Percentiles rank a stretch among this genome's conserved stretches.
Evolutionary conservation across 2,888 invertebrate species (phyloP).

Genomic region (Zaprionus obscuricornis): DNA sequence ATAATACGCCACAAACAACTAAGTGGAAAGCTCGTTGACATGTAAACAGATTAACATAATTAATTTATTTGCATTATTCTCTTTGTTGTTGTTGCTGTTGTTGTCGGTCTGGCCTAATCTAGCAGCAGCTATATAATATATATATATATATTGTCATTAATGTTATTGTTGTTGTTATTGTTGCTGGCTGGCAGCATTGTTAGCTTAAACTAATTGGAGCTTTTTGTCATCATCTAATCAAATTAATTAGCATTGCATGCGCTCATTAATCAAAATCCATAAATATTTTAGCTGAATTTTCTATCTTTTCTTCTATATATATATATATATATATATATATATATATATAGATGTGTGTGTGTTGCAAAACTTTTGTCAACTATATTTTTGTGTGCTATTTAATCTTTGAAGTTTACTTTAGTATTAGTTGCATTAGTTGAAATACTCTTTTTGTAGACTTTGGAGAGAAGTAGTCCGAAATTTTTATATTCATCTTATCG

Average conservation of each 20-base stretch:
- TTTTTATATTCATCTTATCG: too few species aligned
- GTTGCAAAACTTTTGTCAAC: too few species aligned
- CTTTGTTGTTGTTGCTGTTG: conserved; percentile 5
- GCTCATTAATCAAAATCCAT: conserved; percentile 57
- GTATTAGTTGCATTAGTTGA: too few species aligned
- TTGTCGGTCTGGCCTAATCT: conserved; percentile 42
- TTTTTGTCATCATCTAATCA: conserved; percentile 64
- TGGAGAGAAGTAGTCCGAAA: too few species aligned
- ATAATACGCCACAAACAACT: too few species aligned
- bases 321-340: neutral
- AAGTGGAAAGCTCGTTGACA: conserved; percentile 49
- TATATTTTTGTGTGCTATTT: too few species aligned
- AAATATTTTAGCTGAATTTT: conserved; percentile 23
- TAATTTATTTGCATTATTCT: conserved; percentile 66
- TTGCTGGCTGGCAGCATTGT: conserved; percentile 35
- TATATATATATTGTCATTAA: conserved; percentile 2
- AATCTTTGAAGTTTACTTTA: too few species aligned
- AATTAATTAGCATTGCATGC: conserved; percentile 65
- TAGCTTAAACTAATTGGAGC: conserved; percentile 57
- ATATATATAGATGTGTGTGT: neutral
- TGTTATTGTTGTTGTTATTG: neutral
- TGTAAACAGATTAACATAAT: conserved; percentile 78
- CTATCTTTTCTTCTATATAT: neutral
- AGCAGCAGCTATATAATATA: conserved; percentile 16
- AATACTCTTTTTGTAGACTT: too few species aligned